phyloP scores from a whole-genome alignment of 2,888 invertebrate genomes.

The Physocephala rufipes region DNA sequence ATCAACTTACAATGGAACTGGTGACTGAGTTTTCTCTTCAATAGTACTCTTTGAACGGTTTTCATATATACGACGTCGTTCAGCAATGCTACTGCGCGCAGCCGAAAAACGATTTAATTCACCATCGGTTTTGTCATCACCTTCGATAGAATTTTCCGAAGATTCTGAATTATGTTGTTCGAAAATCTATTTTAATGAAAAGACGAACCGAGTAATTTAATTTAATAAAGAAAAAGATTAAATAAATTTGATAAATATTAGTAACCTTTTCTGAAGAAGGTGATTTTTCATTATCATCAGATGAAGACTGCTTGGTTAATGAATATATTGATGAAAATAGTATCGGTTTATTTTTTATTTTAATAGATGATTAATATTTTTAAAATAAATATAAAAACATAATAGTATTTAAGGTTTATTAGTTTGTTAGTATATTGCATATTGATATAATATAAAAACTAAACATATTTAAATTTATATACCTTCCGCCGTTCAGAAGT shows the following conservation, averaged over 20 bases:
- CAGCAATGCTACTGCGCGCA: slow-evolving; percentile 79
- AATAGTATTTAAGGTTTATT: background rate
- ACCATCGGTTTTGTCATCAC: slow-evolving; percentile 66
- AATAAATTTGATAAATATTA: background rate
- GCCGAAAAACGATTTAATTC: slow-evolving; percentile 71
- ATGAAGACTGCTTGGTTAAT: slow-evolving; percentile 53
- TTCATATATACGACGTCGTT: slow-evolving; percentile 80
- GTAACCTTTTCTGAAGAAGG: slow-evolving; percentile 63
- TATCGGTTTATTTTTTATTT: slow-evolving; percentile 6
- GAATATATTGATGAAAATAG: slow-evolving; percentile 7
- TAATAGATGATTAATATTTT: slow-evolving; percentile 1
- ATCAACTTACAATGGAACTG: slow-evolving; percentile 73
- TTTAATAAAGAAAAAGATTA: slow-evolving; percentile 5
- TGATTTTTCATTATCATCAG: slow-evolving; percentile 62
- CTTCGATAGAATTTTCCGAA: slow-evolving; percentile 69
- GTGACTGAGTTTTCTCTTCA: slow-evolving; percentile 73
- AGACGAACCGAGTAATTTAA: no score
- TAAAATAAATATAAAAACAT: slow-evolving; percentile 7
- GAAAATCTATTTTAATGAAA: slow-evolving; percentile 56
- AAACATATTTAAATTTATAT: slow-evolving; percentile 36
- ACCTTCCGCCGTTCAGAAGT: slow-evolving; percentile 83
- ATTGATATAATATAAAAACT: background rate
- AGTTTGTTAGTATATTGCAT: slow-evolving; percentile 4
- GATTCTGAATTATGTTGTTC: slow-evolving; percentile 65
- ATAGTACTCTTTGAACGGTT: slow-evolving; percentile 75